Conservation (phyloP, 2,797 vertebrate species). For the Rhinichthys osculus region DNA sequence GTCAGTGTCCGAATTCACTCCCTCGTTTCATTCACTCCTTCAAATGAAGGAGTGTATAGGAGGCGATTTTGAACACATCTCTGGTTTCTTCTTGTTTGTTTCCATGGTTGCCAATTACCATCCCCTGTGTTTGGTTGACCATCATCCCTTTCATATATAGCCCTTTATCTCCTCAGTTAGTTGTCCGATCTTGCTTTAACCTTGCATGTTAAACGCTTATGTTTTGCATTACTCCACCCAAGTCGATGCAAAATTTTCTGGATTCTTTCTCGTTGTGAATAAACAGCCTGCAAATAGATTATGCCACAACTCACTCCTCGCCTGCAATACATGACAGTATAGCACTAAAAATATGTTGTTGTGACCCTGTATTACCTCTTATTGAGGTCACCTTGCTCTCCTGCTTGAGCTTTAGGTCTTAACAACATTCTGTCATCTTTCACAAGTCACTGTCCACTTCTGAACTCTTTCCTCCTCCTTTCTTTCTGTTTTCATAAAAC, state of each 20-base stretch:
- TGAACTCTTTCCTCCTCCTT: constrained; percentile 12
- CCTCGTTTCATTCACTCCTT: too few relatives aligned
- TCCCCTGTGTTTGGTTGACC: not conserved
- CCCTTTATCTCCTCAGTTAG: too few relatives aligned
- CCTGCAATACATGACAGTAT: not conserved
- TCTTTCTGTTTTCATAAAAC: constrained; percentile 1
- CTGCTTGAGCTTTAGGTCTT: not conserved
- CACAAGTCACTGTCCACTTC: constrained; percentile 10
- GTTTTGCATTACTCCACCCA: not conserved
- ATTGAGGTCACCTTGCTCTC: not conserved
- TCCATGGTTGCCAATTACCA: not conserved
- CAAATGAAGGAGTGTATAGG: too few relatives aligned
- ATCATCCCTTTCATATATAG: not conserved
- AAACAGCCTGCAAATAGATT: not conserved
- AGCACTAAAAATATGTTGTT: not conserved
- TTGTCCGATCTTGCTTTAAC: not conserved
- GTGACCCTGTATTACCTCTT: not conserved
- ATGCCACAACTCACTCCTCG: not conserved
- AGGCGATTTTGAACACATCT: too few relatives aligned
- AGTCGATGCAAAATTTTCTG: not conserved
- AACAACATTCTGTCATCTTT: constrained; percentile 20
- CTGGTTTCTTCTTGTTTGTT: not conserved
- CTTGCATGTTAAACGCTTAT: not conserved
- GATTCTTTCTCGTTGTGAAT: not conserved
- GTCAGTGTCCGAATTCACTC: too few relatives aligned